Percentiles rank a stretch among this genome's conserved stretches.
Conservation (phyloP, 37 sponge, comb jelly and placozoan genomes). For the Lycopodina hypogea region DNA sequence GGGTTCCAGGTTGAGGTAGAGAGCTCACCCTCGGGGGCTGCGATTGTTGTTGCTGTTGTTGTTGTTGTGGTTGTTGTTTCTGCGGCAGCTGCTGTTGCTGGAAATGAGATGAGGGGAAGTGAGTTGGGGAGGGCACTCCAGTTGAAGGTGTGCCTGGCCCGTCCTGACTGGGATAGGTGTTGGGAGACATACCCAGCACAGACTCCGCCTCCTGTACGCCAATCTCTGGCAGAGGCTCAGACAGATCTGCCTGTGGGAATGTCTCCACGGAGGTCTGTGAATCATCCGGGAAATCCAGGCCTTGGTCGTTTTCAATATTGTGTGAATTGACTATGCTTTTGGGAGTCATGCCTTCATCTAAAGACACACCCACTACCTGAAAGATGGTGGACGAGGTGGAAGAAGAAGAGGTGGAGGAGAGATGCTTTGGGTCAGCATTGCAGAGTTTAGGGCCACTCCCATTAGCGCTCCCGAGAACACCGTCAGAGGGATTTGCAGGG, state of each 20-base stretch:
- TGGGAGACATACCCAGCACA: slow-evolving; percentile 48
- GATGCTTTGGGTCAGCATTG: too few species aligned
- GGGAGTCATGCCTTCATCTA: neutral
- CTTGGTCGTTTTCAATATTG: neutral
- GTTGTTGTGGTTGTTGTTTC: neutral
- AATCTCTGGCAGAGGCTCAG: slow-evolving; percentile 56
- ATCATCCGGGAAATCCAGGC: slow-evolving; percentile 12
- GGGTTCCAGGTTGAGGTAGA: slow-evolving; percentile 4
- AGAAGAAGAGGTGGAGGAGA: too few species aligned
- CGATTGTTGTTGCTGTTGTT: neutral
- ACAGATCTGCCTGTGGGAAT: neutral
- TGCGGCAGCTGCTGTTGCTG: neutral
- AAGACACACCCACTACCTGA: neutral
- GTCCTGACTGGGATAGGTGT: slow-evolving; percentile 14
- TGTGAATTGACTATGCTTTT: neutral
- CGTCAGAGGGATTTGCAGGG: neutral
- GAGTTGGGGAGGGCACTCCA: slow-evolving; percentile 2
- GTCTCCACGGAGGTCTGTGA: slow-evolving; percentile 29
- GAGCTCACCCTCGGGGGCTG: neutral
- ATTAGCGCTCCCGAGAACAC: neutral
- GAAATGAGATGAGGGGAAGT: slow-evolving; percentile 12
- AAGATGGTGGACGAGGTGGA: neutral
- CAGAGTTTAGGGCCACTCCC: neutral
- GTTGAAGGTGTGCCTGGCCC: slow-evolving; percentile 38
- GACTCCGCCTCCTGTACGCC: slow-evolving; percentile 62